Conservation (phyloP, 2,888 invertebrate genomes). For the Andrena marginata region DNA sequence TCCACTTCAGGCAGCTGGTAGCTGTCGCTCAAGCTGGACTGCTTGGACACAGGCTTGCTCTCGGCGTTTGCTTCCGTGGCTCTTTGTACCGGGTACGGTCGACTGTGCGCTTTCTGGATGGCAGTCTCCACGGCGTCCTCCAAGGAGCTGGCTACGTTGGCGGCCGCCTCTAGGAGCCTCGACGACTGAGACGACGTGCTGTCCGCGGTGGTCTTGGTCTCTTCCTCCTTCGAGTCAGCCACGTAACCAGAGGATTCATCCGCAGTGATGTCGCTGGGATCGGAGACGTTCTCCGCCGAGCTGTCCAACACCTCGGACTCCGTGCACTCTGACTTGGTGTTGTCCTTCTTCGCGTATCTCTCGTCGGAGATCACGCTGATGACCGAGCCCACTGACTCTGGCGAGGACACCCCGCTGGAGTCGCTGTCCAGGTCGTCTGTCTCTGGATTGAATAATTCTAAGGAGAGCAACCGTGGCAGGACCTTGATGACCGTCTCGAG, state of each 20-base stretch:
- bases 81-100: slow-evolving; percentile 28
- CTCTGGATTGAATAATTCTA: slow-evolving; percentile 95
- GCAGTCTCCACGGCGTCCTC: slow-evolving; percentile 90
- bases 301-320: slow-evolving; percentile 56
- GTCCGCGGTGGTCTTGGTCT: slow-evolving; percentile 33
- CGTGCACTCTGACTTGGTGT: slow-evolving; percentile 52
- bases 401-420: slow-evolving; percentile 94
- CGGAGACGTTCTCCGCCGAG: slow-evolving; percentile 54
- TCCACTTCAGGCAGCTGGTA: slow-evolving; percentile 69
- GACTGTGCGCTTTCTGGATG: slow-evolving; percentile 85
- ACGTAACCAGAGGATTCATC: slow-evolving; percentile 43
- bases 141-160: slow-evolving; percentile 88
- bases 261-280: slow-evolving; percentile 45
- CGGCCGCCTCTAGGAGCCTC: slow-evolving; percentile 88
- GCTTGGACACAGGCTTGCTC: slow-evolving; percentile 10
- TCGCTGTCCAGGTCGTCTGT: slow-evolving; percentile 96
- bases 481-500: slow-evolving; percentile 88
- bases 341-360: slow-evolving; percentile 80
- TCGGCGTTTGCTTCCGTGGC: slow-evolving; percentile 19
- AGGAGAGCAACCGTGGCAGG: slow-evolving; percentile 91
- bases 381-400: slow-evolving; percentile 94
- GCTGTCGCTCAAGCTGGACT: slow-evolving; percentile 23
- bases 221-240: slow-evolving; percentile 49
- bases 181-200: slow-evolving; percentile 80
- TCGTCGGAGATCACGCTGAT: slow-evolving; percentile 91